Evolutionary conservation across 2,797 vertebrate genomes (phyloP).

Genomic region (Meda fulgida): DNA sequence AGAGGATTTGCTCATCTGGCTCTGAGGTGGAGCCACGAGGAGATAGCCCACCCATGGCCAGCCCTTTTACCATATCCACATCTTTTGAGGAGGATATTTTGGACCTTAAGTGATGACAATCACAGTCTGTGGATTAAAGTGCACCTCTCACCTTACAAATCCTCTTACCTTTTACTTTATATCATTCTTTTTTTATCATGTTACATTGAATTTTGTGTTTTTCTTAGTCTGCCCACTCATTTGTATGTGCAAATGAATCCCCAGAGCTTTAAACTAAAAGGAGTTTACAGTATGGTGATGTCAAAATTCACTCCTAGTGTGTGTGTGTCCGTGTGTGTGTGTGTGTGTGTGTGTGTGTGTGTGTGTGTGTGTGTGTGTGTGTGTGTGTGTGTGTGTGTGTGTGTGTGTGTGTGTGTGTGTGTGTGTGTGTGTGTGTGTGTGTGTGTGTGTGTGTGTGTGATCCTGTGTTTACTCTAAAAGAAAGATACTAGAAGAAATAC

Average conservation of each 20-base stretch:
- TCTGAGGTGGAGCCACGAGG: conserved; percentile 81
- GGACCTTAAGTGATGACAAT: conserved; percentile 93
- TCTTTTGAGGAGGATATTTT: conserved; percentile 91
- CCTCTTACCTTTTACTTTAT: conserved; percentile 54
- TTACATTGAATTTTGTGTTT: conserved; percentile 54
- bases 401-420: conserved; percentile 51
- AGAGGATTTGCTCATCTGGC: conserved; percentile 76
- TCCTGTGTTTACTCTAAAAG: conserved; percentile 33
- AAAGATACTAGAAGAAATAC: background rate
- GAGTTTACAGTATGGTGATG: conserved; percentile 57
- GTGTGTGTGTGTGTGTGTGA: conserved; percentile 38
- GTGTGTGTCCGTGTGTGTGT: no score
- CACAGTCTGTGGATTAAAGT: conserved; percentile 61
- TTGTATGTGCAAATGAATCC: conserved; percentile 47
- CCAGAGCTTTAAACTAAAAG: conserved; percentile 53
- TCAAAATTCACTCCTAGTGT: conserved; percentile 48
- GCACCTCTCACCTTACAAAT: conserved; percentile 63
- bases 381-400: conserved; percentile 52
- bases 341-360: conserved; percentile 20
- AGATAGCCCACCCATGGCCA: conserved; percentile 79
- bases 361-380: conserved; percentile 48
- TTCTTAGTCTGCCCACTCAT: conserved; percentile 42
- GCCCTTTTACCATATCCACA: conserved; percentile 80
- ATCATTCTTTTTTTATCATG: conserved; percentile 55
- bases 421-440: conserved; percentile 41